Evolutionary conservation across 1,140 invertebrate genomes (phyloP).

Genomic region (Heliconius congener): DNA sequence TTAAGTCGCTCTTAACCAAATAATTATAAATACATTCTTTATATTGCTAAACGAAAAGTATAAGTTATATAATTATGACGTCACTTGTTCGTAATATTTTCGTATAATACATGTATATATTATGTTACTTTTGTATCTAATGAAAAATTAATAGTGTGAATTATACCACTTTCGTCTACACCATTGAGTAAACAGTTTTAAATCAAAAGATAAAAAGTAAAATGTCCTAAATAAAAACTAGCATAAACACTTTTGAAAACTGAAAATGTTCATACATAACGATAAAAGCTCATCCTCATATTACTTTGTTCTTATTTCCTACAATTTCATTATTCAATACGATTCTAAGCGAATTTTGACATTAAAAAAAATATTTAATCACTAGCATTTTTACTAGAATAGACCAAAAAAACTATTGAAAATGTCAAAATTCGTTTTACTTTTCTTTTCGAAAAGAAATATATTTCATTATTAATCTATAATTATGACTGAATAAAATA

Average conservation of each 20-base stretch:
- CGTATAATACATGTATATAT: too few relatives aligned
- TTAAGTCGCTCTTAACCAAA: too few relatives aligned
- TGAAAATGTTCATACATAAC: background rate
- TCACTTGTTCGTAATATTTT: background rate
- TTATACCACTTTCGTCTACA: background rate
- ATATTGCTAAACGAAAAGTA: too few relatives aligned
- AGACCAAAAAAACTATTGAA: background rate
- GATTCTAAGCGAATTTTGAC: conserved; percentile 32
- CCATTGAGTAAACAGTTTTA: background rate
- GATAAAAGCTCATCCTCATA: conserved; percentile 8
- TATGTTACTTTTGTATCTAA: too few relatives aligned
- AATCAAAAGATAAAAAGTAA: background rate
- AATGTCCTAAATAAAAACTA: background rate
- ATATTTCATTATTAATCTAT: background rate
- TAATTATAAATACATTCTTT: too few relatives aligned
- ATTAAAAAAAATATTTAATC: conserved; percentile 31
- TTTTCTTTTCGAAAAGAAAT: background rate
- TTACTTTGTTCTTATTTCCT: conserved; percentile 2
- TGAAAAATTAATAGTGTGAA: background rate
- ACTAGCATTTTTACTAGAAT: conserved; percentile 17
- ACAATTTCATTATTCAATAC: conserved; percentile 20
- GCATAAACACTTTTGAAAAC: background rate
- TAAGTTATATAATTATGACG: background rate
- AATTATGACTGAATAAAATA: conserved; percentile 26
- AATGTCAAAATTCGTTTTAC: conserved; percentile 25